Evolutionary conservation across 2,797 vertebrate species (phyloP), one percentile per base, ranked within the genome.

Genomic region (Anguilla marmorata): DNA sequence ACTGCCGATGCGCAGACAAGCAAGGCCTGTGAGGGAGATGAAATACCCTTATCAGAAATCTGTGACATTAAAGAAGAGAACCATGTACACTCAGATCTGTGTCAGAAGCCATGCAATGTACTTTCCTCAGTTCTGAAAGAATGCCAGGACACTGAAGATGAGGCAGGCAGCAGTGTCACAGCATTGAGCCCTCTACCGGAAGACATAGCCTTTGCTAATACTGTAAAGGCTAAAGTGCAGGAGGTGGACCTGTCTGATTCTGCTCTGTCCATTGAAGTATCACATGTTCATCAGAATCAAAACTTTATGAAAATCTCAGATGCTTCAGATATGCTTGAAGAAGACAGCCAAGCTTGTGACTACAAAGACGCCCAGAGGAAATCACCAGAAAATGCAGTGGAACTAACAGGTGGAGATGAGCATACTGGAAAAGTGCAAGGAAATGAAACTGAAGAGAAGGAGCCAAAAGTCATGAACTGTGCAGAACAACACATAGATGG

Each of bases 21-120:
- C n/a, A 72, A 89, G 41, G 89, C 33, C 58, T 79, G 56, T 48
- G 86, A 63, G 2, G 76, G 56, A 63, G 89, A 92, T 85, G 91
- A 91, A 86, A 94, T 88, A 91, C 92, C 93, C 85, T 85, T 91
- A 72, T 72, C 88, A 80, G 93, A 96, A 86, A 79, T 92, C 9
- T 94, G 93, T 91, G 94, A 95, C 0, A 95, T 96, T 89, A 96
- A 96, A 92, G 93, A 95, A 87, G 96, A 96, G 91, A 91, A 94
- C 88, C 94, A 96, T 90, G 92, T 92, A 24, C 91, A 0, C 58
- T 72, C 56, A 72, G 63, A 56, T 95, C 89, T 89, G 80, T 89
- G 93, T 93, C 88, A 86, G 89, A 89, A 89, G 89, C 89, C 91
- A 19, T 60, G 50, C 76, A 69, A 48, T 33, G 30, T 16, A 56